Evolutionary conservation across 1,140 invertebrate genomes (phyloP).

Genomic region (Metaphire vulgaris): DNA sequence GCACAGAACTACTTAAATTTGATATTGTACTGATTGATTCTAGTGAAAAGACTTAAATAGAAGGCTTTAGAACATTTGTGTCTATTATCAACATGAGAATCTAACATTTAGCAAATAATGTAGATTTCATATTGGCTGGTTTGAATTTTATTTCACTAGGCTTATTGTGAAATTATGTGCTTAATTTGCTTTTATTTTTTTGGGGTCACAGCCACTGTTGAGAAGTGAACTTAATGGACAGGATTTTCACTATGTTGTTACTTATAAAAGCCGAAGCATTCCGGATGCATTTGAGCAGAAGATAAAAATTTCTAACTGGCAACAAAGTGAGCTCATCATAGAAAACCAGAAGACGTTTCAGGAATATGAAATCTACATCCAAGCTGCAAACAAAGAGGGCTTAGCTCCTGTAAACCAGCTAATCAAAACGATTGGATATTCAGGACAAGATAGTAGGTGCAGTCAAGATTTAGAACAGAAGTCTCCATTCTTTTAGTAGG

Average conservation of each 20-base stretch:
- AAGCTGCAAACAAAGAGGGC: neutral
- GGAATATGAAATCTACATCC: constrained; percentile 22
- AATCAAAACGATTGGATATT: constrained; percentile 14
- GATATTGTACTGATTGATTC: no score
- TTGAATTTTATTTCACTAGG: no score
- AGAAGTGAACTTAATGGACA: constrained; percentile 17
- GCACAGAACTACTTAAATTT: no score
- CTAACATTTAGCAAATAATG: no score
- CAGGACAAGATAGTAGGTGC: constrained; percentile 29
- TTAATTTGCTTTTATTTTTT: no score
- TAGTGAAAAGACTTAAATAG: no score
- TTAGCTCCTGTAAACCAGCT: neutral
- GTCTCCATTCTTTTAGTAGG: no score
- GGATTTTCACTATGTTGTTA: constrained; percentile 24
- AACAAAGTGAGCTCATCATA: constrained; percentile 18
- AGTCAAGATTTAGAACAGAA: no score
- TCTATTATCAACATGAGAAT: no score
- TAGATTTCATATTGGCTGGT: no score
- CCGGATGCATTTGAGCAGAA: neutral
- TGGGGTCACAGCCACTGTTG: constrained; percentile 20
- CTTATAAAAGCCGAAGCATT: neutral
- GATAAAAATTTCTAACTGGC: constrained; percentile 10
- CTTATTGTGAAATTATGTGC: no score
- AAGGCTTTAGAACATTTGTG: no score
- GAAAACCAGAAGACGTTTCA: constrained; percentile 5